A percentile compares a stretch with the other conserved stretches of the same genome.
phyloP scores from a whole-genome alignment of 2,113 vertebrate species.

The Albula glossodonta region DNA sequence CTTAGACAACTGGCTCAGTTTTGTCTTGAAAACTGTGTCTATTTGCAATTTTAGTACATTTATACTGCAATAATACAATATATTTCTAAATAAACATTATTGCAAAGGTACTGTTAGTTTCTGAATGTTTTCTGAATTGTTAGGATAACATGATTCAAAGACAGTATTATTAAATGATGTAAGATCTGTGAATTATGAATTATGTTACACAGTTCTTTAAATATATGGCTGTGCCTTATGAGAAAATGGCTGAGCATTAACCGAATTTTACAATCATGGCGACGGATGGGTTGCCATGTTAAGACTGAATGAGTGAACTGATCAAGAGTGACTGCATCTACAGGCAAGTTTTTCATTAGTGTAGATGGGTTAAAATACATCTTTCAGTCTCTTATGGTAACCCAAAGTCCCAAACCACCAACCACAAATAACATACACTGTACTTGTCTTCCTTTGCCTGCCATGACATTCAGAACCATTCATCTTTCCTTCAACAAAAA shows the following conservation, averaged over 20 bases:
- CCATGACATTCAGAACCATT: not conserved
- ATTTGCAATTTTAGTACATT: not conserved
- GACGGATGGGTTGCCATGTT: not conserved
- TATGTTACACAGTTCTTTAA: not conserved
- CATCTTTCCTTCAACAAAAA: not conserved
- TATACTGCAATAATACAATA: not conserved
- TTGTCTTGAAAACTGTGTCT: not conserved
- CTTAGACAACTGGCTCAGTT: not conserved
- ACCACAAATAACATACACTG: not conserved
- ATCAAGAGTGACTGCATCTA: not conserved
- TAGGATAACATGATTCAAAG: slow-evolving; percentile 8
- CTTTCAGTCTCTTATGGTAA: not conserved
- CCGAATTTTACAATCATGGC: not conserved
- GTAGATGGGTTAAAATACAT: not conserved
- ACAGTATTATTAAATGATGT: not conserved
- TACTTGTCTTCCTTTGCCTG: not conserved
- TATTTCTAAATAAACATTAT: slow-evolving; percentile 6
- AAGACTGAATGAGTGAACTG: not conserved
- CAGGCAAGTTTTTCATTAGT: not conserved
- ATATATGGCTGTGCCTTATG: not conserved
- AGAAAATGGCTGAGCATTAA: not conserved
- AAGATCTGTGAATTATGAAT: not conserved
- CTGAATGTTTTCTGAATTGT: slow-evolving; percentile 4
- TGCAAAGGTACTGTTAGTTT: not conserved
- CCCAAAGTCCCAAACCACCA: not conserved